These are phyloP conservation scores for Apamea sordens DNA, from an alignment of 2,888 invertebrate species.

Conservation along the genomic window DNA sequence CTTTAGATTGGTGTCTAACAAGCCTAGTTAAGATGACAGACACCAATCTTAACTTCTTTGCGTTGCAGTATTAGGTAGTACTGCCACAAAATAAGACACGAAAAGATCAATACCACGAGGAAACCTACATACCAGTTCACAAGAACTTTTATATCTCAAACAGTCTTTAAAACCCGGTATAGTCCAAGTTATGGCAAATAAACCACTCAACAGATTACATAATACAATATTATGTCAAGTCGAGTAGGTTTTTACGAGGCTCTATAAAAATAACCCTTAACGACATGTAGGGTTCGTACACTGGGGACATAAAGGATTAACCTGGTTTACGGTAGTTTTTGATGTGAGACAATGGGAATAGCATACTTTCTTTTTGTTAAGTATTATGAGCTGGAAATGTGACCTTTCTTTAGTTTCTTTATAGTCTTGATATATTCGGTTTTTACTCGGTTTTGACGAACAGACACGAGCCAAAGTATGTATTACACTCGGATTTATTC, in stretches of 20 bases:
- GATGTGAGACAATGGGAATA: background rate
- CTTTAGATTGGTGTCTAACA: too few relatives aligned
- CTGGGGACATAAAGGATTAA: slow-evolving; percentile 3
- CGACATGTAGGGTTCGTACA: slow-evolving; percentile 4
- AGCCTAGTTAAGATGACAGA: too few relatives aligned
- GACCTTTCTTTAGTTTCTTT: too few relatives aligned
- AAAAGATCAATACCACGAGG: background rate
- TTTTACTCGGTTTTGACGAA: background rate
- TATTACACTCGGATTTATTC: too few relatives aligned
- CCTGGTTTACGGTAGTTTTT: slow-evolving; percentile 6
- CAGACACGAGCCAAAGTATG: too few relatives aligned
- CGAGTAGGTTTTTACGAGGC: slow-evolving; percentile 42
- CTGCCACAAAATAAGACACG: too few relatives aligned
- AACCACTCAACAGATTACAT: slow-evolving; percentile 4
- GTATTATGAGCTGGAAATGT: background rate
- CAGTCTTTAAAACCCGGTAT: slow-evolving; percentile 25
- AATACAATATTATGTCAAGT: slow-evolving; percentile 12
- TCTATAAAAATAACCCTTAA: slow-evolving; percentile 48
- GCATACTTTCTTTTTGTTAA: background rate
- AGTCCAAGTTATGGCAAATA: slow-evolving; percentile 20
- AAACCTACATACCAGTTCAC: too few relatives aligned
- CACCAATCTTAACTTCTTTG: too few relatives aligned
- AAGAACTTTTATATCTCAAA: slow-evolving; percentile 29
- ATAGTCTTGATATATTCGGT: background rate
- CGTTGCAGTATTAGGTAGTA: too few relatives aligned